Percentiles rank a stretch among this genome's conserved stretches.
Evolutionary conservation across 2,113 vertebrate species (phyloP).

Genomic region (Gallinago media): DNA sequence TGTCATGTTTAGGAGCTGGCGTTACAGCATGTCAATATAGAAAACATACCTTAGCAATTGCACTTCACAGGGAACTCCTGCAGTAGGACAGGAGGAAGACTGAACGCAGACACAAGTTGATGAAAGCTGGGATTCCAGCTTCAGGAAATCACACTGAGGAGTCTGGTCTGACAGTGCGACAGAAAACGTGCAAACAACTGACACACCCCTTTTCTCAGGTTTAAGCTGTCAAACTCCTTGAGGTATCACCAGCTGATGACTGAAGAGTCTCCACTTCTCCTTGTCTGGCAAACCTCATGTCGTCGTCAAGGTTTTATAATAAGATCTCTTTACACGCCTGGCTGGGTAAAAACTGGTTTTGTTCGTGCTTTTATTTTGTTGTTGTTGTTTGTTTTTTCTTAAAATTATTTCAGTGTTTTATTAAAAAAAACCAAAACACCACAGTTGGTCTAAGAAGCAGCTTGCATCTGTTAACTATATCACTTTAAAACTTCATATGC

Average conservation of each 20-base stretch:
- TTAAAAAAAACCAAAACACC: background rate
- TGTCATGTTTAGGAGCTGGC: background rate
- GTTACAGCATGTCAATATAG: background rate
- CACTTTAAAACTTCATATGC: background rate
- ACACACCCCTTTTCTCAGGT: background rate
- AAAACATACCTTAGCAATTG: background rate
- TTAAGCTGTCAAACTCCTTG: background rate
- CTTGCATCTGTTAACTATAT: background rate
- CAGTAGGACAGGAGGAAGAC: background rate
- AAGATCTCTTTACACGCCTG: background rate
- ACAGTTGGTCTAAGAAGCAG: background rate
- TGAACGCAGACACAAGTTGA: background rate
- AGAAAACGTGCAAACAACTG: background rate
- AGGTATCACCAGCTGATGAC: background rate
- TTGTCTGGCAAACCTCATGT: background rate
- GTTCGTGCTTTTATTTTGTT: background rate
- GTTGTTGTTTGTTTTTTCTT: background rate
- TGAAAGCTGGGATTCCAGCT: background rate
- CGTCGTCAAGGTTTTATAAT: background rate
- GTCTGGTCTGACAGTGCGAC: background rate
- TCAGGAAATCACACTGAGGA: background rate
- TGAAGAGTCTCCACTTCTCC: background rate
- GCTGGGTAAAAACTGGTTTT: background rate
- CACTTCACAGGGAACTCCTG: background rate
- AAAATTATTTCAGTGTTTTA: background rate